Conservation (phyloP, 92 coral and sea anemone species). For the Bergia sp. region DNA sequence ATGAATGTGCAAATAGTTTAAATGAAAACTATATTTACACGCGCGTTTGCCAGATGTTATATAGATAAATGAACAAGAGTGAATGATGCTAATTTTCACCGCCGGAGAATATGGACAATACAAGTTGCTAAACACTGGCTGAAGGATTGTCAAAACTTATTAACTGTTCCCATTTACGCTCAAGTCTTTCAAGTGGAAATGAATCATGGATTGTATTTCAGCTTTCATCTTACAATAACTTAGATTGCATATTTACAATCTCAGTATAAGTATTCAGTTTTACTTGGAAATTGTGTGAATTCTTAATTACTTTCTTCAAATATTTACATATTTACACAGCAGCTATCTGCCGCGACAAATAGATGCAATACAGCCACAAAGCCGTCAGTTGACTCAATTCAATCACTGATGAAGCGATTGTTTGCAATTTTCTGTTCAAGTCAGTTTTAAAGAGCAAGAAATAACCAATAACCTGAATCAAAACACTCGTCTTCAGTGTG, state of each 20-base stretch:
- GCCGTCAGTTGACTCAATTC: too few species aligned
- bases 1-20: neutral
- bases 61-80: too few species aligned
- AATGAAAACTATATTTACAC: too few species aligned
- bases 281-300: neutral
- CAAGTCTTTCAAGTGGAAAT: too few species aligned
- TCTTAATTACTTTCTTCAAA: neutral
- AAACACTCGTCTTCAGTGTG: too few species aligned
- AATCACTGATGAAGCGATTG: too few species aligned
- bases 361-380: neutral
- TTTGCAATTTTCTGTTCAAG: too few species aligned
- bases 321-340: conserved; percentile 40
- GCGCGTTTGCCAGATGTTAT: neutral
- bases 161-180: neutral
- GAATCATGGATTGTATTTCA: neutral
- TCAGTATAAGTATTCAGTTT: conserved; percentile 10
- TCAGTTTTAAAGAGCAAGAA: neutral
- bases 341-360: conserved; percentile 1
- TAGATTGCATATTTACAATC: neutral
- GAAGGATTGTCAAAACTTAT: neutral
- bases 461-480: neutral
- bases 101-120: neutral
- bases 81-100: neutral
- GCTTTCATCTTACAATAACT: conserved; percentile 14
- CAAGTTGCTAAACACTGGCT: neutral